Evolutionary conservation across 2,888 invertebrate species (phyloP), one percentile per base, ranked within the genome.

Genomic region (Homarus gammarus): DNA sequence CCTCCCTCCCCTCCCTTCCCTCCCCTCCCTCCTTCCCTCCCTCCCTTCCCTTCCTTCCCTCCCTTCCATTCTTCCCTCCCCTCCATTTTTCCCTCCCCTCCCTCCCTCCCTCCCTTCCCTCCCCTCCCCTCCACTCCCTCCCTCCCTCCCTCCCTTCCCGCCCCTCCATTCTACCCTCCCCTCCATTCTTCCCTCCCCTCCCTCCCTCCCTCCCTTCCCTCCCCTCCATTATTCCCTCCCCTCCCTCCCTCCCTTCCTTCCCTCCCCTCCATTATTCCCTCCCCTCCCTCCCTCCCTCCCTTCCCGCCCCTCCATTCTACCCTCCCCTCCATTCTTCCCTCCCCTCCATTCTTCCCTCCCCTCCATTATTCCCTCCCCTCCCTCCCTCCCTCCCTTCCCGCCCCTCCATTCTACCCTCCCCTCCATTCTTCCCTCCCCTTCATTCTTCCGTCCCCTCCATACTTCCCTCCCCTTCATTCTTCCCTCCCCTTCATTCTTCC

Each of bases 161-260:
- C 56, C 27, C 64, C 64, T 64, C 64, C n/a, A n/a, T n/a, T n/a
- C n/a, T n/a, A n/a, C n/a, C n/a, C n/a, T n/a, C n/a, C n/a, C n/a
- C 31, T 31, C 27, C 64, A n/a, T 22, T 31, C 27, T 64, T 64
- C 64, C 12, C 72, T 78, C 51, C 51, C 33, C n/a, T 49, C 78
- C 51, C 33, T 33, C 78, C 49, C 31, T 51, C 51, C 51, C 78
- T 31, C 75, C 75, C 75, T 40, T 75, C 75, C 40, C 40, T 75
- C 40, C 12, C 31, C 51, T 78, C 78, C 79, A 78, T 79, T 51
- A 33, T 33, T 33, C 56, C 56, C 56, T 79, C 56, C 33, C 36
- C 18, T 33, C 56, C 56, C 18, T 51, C 22, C 36, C 51, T 36
- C 31, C 36, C 38, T 27, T 61, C 78, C 33, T 6, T 33, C 51